Percentiles rank a stretch among this genome's conserved stretches.
phyloP scores from a whole-genome alignment of 2,797 vertebrate genomes.

The Gadopsis marmoratus region DNA sequence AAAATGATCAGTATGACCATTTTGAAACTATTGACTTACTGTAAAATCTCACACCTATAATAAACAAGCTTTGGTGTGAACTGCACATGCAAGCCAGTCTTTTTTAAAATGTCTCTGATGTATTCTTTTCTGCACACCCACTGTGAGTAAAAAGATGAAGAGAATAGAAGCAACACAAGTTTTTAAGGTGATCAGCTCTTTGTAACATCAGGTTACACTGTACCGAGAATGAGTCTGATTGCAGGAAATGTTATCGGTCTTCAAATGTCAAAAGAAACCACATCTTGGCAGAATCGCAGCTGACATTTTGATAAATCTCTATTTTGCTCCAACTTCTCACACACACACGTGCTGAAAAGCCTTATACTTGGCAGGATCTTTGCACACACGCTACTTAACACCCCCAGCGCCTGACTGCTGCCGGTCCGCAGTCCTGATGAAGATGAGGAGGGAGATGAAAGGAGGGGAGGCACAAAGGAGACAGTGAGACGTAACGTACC shows the following conservation, averaged over 20 bases:
- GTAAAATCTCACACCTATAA: too few species aligned
- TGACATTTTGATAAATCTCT: conserved; percentile 69
- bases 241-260: conserved; percentile 51
- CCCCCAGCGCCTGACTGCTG: conserved; percentile 40
- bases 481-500: conserved; percentile 67
- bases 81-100: neutral
- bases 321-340: conserved; percentile 41
- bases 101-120: neutral
- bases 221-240: conserved; percentile 42
- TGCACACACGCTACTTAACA: conserved; percentile 39
- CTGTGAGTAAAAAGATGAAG: conserved; percentile 12
- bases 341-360: conserved; percentile 49
- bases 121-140: neutral
- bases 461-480: conserved; percentile 39
- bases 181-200: conserved; percentile 46
- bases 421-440: conserved; percentile 39
- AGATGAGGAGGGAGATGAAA: conserved; percentile 36
- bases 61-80: neutral
- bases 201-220: conserved; percentile 48
- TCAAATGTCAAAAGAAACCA: conserved; percentile 70
- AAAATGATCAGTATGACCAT: neutral
- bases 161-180: conserved; percentile 31
- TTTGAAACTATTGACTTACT: neutral
- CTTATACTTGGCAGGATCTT: conserved; percentile 55
- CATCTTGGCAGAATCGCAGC: conserved; percentile 59